Base-by-base conservation (phyloP, 2,888 invertebrate species). In the Eupithecia abbreviata region DNA sequence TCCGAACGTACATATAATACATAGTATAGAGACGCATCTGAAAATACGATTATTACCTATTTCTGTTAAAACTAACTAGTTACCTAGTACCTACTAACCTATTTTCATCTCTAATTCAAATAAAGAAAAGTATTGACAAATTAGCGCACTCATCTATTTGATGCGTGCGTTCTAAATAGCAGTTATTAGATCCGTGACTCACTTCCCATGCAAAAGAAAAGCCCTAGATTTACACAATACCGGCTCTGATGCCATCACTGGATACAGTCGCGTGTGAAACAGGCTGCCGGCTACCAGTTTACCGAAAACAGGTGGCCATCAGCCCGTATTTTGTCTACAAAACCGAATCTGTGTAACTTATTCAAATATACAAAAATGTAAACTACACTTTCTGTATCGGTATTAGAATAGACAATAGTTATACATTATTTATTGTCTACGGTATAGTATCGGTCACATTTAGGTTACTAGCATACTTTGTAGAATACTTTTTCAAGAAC, bases 191-290 rank as follows among this genome's bases (percentile, higher is more conserved):
- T 77, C 77, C 81, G 80, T 83, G 89, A 84, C 85, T 91, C 85
- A 89, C 90, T 93, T 93, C 92, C 90, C 93, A 92, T 87, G 91
- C 85, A 83, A 90, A 92, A 92, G 90, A 93, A 92, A 92, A 90
- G 90, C 84, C 85, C 90, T 79, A 90, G 88, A 90, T 91, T 84
- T 83, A 84, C 88, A 92, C 92, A 92, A 93, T 92, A 90, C 88
- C 77, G 76, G 77, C 79, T 74, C 80, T 77, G 81, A 82, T 80
- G 78, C 71, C 76, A 84, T 88, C 84, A 78, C 72, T 69, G 72
- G 71, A 30, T 15, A 43, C 70, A 73, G 41, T 75, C 43, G 71
- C 42, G 41, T n/a, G n/a, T 13, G 30, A 77, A 68, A 9, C 77
- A 68, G 77, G 67, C 13, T 49, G 42, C 9, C 6, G 41, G 41